Evolutionary conservation across 1,140 invertebrate species (phyloP).

Genomic region (Dendroctonus ponderosae): DNA sequence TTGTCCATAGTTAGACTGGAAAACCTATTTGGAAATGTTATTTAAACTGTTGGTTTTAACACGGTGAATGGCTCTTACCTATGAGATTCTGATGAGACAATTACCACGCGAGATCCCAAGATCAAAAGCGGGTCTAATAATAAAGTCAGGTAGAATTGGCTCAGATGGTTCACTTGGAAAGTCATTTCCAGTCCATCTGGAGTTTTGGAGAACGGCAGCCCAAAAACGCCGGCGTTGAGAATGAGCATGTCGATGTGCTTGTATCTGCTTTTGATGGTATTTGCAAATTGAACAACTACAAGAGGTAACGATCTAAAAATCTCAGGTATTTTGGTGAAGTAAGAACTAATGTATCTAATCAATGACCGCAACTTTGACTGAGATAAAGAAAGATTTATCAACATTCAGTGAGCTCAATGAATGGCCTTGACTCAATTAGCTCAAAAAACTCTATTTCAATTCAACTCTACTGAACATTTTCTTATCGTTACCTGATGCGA

Average conservation of each 20-base stretch:
- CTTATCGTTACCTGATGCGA: constrained; percentile 6
- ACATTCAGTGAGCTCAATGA: too few relatives aligned
- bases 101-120: constrained; percentile 71
- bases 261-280: constrained; percentile 61
- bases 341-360: not conserved
- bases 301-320: not conserved
- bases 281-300: constrained; percentile 58
- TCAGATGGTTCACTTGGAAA: constrained; percentile 83
- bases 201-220: constrained; percentile 71
- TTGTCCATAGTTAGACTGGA: constrained; percentile 60
- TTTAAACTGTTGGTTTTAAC: not conserved
- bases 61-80: constrained; percentile 58
- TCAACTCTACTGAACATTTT: not conserved
- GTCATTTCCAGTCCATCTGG: constrained; percentile 82
- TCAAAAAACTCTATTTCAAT: too few relatives aligned
- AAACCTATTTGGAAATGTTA: constrained; percentile 57
- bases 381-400: too few relatives aligned
- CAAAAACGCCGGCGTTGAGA: constrained; percentile 90
- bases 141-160: constrained; percentile 82
- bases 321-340: not conserved
- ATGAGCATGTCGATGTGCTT: constrained; percentile 82
- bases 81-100: constrained; percentile 91
- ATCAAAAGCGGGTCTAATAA: constrained; percentile 70
- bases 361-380: too few relatives aligned
- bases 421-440: too few relatives aligned